phyloP scores from a whole-genome alignment of 2,797 vertebrate genomes.

The Leptoclinus maculatus region DNA sequence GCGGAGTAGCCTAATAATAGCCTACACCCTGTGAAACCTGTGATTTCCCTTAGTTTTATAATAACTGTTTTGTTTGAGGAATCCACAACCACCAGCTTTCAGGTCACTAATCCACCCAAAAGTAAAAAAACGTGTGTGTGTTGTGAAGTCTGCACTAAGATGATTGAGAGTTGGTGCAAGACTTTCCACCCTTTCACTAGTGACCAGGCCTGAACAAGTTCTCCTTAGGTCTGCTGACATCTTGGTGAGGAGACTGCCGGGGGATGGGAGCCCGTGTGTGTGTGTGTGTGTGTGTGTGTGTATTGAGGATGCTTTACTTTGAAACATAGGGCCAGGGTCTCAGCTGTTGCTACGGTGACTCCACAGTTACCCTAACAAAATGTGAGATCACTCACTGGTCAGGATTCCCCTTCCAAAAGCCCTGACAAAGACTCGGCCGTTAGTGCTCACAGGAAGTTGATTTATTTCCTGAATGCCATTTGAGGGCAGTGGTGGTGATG shows the following conservation, averaged over 20 bases:
- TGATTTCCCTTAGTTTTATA: constrained; percentile 33
- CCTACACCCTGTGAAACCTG: constrained; percentile 26
- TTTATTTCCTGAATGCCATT: constrained; percentile 47
- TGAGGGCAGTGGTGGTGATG: constrained; percentile 49
- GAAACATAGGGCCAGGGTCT: constrained; percentile 57
- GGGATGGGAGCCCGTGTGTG: constrained; percentile 45
- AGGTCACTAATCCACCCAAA: not conserved
- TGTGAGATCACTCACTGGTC: constrained; percentile 62
- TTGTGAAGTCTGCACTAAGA: not conserved
- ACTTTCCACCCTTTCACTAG: not conserved
- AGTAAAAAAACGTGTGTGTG: not conserved
- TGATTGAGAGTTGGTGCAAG: not conserved
- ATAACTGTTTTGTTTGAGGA: constrained; percentile 31
- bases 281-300: constrained; percentile 23
- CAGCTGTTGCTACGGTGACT: constrained; percentile 82
- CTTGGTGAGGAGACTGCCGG: constrained; percentile 44
- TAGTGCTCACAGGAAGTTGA: constrained; percentile 37
- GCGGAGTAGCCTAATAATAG: constrained; percentile 56
- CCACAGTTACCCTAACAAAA: constrained; percentile 72
- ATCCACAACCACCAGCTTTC: constrained; percentile 7
- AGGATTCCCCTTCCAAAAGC: constrained; percentile 55
- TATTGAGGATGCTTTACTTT: constrained; percentile 54
- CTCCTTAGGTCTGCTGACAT: constrained; percentile 49
- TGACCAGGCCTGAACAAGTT: constrained; percentile 22
- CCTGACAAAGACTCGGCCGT: constrained; percentile 52